Conservation (phyloP, 2,797 vertebrate genomes). For the Phoxinus dragarum region DNA sequence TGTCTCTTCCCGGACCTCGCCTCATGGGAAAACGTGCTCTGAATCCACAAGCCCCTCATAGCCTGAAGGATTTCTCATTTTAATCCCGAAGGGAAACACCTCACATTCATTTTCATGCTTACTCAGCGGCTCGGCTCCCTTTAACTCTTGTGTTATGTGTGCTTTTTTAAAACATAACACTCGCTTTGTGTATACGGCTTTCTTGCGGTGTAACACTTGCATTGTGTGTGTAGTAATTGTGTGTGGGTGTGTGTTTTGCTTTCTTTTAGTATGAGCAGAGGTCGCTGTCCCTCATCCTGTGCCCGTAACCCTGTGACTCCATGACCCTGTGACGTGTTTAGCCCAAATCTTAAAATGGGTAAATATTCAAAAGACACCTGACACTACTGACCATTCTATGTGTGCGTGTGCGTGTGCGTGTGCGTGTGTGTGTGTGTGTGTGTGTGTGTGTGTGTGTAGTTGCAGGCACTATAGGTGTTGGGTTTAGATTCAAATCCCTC, state of each 20-base stretch:
- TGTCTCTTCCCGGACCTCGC: not conserved
- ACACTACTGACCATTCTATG: conserved; percentile 8
- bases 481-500: conserved; percentile 17
- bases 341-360: conserved; percentile 56
- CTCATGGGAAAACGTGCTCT: not conserved
- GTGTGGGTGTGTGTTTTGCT: conserved; percentile 45
- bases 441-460: not conserved
- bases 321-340: conserved; percentile 53
- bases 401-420: not conserved
- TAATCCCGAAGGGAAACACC: conserved; percentile 3
- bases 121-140: not conserved
- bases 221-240: conserved; percentile 27
- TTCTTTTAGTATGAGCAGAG: conserved; percentile 57
- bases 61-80: conserved; percentile 12
- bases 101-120: not conserved
- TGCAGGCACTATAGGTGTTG: not conserved
- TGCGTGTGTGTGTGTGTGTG: not conserved
- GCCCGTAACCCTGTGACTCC: conserved; percentile 45
- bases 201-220: not conserved
- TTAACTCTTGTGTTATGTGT: conserved; percentile 14
- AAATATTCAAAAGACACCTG: conserved; percentile 54
- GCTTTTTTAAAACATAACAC: not conserved
- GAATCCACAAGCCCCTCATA: not conserved
- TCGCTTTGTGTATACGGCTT: not conserved
- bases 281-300: conserved; percentile 41